phyloP scores from a whole-genome alignment of 2,797 vertebrate genomes.

The Pseudochromis fuscus region DNA sequence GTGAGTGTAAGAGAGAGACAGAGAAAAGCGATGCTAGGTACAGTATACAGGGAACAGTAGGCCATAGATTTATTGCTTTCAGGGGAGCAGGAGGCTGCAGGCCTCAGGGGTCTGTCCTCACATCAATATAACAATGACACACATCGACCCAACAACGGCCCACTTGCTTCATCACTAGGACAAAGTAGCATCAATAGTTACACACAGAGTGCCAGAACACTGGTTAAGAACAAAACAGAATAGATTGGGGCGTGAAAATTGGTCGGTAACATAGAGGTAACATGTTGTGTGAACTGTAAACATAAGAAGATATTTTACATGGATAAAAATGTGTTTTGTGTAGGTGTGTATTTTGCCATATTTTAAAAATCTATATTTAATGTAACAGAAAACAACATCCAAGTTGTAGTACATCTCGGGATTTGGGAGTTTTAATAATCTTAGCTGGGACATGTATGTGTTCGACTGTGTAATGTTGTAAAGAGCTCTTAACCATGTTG shows the following conservation, averaged over 20 bases:
- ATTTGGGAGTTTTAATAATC: not conserved
- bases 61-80: conserved; percentile 85
- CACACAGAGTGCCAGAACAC: conserved; percentile 55
- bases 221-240: conserved; percentile 41
- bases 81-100: conserved; percentile 79
- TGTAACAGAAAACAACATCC: too few relatives aligned
- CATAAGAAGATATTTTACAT: not conserved
- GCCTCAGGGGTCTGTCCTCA: conserved; percentile 82
- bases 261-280: not conserved
- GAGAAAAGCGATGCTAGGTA: conserved; percentile 47
- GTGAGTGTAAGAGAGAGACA: conserved; percentile 10
- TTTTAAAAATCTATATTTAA: not conserved
- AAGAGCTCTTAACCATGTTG: too few relatives aligned
- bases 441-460: too few relatives aligned
- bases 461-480: too few relatives aligned
- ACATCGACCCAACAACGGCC: conserved; percentile 80
- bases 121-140: conserved; percentile 86
- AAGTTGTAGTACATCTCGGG: not conserved
- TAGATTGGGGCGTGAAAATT: not conserved
- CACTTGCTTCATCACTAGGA: conserved; percentile 82
- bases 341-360: not conserved
- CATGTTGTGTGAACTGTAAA: not conserved
- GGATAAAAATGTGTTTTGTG: not conserved
- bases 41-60: conserved; percentile 72
- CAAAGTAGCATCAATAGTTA: conserved; percentile 81